Evolutionary conservation across 2,888 invertebrate genomes (phyloP), one percentile per base, ranked within the genome.

Genomic region (Tanytarsus gracilentus): DNA sequence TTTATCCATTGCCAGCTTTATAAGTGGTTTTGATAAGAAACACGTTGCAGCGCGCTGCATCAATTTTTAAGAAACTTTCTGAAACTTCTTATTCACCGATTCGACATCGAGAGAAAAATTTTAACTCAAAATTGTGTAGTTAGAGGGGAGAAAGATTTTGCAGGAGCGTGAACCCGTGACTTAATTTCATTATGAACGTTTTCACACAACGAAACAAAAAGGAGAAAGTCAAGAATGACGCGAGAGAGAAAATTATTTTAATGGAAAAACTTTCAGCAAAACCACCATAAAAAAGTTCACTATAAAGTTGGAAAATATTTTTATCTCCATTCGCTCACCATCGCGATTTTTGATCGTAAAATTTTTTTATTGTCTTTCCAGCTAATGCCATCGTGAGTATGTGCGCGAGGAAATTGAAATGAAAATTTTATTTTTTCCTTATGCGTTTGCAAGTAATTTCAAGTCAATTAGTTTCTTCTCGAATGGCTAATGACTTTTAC

Each of bases 131-230:
- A 36, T 14, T n/a, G 36, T 16, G 16, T 18, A 40, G 21, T 44
- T 18, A 44, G 9, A 11, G 44, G 23, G 44, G 18, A 4, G 23
- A 44, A 44, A 44, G 44, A 18, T 49, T 49, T 48, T 58, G 48
- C 58, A 58, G 23, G 48, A 27, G 44, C 58, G 26, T 58, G 27
- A 58, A 58, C 25, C 58, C 58, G 58, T 58, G 58, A 58, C 58
- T 58, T 58, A 58, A 58, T 58, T 58, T 40, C 40, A 58, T 48
- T 58, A 58, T 58, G 48, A 58, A 40, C 39, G 21, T 23, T 58
- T n/a, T 44, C 39, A 44, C 44, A 44, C 44, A 23, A 11, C 23
- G 44, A 44, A 44, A 44, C 44, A 44, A 44, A 33, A 33, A 33
- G 23, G 44, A 6, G 44, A 39, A 18, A 40, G 40, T 16, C 16